Evolutionary conservation across 2,888 invertebrate genomes (phyloP).

Genomic region (Scaptomyza parva): DNA sequence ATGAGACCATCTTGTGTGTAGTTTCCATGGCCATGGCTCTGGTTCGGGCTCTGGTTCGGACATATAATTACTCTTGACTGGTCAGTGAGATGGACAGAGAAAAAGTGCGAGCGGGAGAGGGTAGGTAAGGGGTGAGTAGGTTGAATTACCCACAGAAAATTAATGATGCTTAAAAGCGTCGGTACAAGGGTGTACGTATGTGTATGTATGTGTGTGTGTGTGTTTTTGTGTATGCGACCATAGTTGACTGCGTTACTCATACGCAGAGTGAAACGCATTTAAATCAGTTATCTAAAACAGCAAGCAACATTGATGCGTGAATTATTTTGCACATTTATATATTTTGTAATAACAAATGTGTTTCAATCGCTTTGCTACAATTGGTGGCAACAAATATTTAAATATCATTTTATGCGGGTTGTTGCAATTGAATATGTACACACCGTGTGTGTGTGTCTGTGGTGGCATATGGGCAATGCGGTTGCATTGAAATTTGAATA

Average conservation of each 20-base stretch:
- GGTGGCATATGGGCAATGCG: conserved; percentile 9
- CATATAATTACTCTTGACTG: conserved; percentile 70
- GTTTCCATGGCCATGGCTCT: conserved; percentile 20
- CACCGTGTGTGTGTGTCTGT: background rate
- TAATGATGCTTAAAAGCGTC: conserved; percentile 70
- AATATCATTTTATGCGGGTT: conserved; percentile 33
- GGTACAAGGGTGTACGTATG: conserved; percentile 5
- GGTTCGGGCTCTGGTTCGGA: conserved; percentile 29
- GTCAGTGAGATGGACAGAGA: background rate
- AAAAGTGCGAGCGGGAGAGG: background rate
- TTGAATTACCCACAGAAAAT: conserved; percentile 55
- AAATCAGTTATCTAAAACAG: conserved; percentile 49
- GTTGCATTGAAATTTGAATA: background rate
- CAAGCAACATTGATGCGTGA: conserved; percentile 42
- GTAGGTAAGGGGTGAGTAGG: background rate
- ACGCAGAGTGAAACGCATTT: conserved; percentile 65
- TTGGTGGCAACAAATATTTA: conserved; percentile 25
- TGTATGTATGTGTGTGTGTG: conserved; percentile 1
- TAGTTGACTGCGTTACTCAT: conserved; percentile 65
- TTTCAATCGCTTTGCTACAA: conserved; percentile 7
- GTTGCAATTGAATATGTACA: conserved; percentile 6
- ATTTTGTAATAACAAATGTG: conserved; percentile 15
- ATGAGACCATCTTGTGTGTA: conserved; percentile 28
- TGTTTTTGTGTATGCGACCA: conserved; percentile 9
- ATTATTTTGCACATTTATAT: conserved; percentile 32